Base-by-base conservation (phyloP, 2,113 vertebrate genomes). In the Thomomys bottae region DNA sequence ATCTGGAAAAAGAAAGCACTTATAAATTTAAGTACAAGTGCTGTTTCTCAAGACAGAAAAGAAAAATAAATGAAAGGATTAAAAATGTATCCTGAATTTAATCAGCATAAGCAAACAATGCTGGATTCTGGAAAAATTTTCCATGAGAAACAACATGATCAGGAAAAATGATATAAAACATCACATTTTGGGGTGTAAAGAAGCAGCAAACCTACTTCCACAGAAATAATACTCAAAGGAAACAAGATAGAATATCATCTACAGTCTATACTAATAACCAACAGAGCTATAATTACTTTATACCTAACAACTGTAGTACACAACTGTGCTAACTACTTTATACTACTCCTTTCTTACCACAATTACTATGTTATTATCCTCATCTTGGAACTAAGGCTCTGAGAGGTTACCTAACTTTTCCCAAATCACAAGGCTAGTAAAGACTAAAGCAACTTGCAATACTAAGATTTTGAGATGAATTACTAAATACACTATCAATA, bases 1-100 rank as follows among this genome's bases (percentile, higher is more conserved):
- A 98, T 95, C 99, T 99, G 84, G 91, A 36, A 90, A 96, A 54
- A 95, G 88, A 92, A 92, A 73, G 84, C 78, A 94, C 76, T 75
- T 66, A 84, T 93, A 34, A 92, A 85, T 91, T 90, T 90, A 82
- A 94, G 59, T 90, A 59, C 17, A 81, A 80, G 76, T 42, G 57
- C 54, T 79, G 30, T 71, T 94, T 84, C 84, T 84, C 38, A 92
- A 92, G 83, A 85, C 14, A 67, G 40, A 89, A 24, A 24, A 93
- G 36, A 54, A 92, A 94, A 87, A 23, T 64, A 67, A 9, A 21
- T 68, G 84, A 90, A 66, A 49, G 8, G 21, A 72, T 66, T 80
- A 18, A 93, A 85, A 93, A 75, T 64, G 8, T 28, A 70, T 66
- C 91, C 30, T 85, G 76, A 82, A 67, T 38, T 86, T 92, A 71